Evolutionary conservation across 2,888 invertebrate genomes (phyloP).

Genomic region (Cephus runcator): DNA sequence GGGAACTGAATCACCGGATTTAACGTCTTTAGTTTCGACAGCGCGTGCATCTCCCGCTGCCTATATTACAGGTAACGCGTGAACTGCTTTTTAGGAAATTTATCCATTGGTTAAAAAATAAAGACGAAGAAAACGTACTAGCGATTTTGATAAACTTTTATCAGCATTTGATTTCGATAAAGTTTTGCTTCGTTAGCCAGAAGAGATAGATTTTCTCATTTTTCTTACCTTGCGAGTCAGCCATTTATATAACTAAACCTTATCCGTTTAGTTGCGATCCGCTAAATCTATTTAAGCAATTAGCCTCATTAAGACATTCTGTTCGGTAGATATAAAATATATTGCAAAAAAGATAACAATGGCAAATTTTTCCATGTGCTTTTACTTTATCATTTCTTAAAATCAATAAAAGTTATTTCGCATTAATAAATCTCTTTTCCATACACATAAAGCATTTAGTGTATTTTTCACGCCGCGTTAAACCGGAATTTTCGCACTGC

Average conservation of each 20-base stretch:
- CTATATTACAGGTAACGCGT: constrained; percentile 14
- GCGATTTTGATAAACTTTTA: neutral
- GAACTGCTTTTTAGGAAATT: neutral
- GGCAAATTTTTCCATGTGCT: neutral
- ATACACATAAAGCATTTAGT: neutral
- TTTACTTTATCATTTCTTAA: neutral
- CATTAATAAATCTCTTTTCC: neutral
- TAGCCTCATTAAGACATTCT: neutral
- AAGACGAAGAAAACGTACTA: neutral
- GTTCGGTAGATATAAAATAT: neutral
- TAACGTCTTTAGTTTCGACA: constrained; percentile 5
- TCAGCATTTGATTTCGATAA: neutral
- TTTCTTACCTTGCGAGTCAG: neutral
- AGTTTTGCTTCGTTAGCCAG: neutral
- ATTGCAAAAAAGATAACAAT: neutral
- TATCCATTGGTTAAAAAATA: neutral
- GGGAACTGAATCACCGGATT: neutral
- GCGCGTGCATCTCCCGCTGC: constrained; percentile 5
- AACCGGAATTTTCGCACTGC: neutral
- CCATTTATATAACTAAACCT: neutral
- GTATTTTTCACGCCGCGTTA: neutral
- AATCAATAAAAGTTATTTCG: neutral
- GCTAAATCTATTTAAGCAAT: neutral
- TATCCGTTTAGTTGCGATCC: neutral
- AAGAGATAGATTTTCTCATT: neutral